Percentiles rank a stretch among this genome's conserved stretches.
Evolutionary conservation across 2,797 vertebrate genomes (phyloP).

Genomic region (Peromyscus nudipes): DNA sequence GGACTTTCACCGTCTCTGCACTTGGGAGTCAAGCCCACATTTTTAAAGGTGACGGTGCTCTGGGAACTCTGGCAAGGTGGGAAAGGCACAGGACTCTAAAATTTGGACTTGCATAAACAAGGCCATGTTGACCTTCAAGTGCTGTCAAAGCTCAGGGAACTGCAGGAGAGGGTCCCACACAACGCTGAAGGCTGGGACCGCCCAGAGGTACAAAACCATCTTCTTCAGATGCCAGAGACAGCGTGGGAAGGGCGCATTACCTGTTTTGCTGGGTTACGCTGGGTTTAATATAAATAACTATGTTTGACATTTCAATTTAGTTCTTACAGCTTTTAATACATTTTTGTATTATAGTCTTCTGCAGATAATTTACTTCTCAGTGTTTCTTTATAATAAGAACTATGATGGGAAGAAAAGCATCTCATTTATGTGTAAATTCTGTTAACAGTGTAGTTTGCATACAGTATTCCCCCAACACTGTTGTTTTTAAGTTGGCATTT

Average conservation of each 20-base stretch:
- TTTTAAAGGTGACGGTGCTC: not conserved
- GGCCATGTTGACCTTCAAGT: conserved; percentile 33
- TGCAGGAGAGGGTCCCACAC: conserved; percentile 55
- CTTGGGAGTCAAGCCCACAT: not conserved
- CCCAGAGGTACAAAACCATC: conserved; percentile 79
- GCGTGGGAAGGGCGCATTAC: conserved; percentile 78
- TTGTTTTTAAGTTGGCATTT: conserved; percentile 78
- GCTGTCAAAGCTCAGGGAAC: not conserved
- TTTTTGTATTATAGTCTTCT: conserved; percentile 89
- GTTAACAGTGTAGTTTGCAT: conserved; percentile 90
- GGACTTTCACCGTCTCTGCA: not conserved
- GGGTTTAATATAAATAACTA: conserved; percentile 85
- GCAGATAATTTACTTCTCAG: conserved; percentile 88
- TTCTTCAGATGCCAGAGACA: conserved; percentile 85
- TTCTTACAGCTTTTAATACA: conserved; percentile 89
- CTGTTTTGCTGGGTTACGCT: conserved; percentile 73
- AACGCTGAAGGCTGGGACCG: conserved; percentile 21
- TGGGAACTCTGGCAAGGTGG: not conserved
- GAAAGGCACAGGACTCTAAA: not conserved
- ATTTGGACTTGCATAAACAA: not conserved
- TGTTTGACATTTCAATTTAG: conserved; percentile 91
- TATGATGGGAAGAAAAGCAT: conserved; percentile 84
- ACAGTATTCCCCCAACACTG: conserved; percentile 81
- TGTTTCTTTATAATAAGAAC: conserved; percentile 89
- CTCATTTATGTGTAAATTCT: conserved; percentile 91